Base-by-base conservation (phyloP, 2,888 invertebrate genomes). In the Cylloceria caligata region DNA sequence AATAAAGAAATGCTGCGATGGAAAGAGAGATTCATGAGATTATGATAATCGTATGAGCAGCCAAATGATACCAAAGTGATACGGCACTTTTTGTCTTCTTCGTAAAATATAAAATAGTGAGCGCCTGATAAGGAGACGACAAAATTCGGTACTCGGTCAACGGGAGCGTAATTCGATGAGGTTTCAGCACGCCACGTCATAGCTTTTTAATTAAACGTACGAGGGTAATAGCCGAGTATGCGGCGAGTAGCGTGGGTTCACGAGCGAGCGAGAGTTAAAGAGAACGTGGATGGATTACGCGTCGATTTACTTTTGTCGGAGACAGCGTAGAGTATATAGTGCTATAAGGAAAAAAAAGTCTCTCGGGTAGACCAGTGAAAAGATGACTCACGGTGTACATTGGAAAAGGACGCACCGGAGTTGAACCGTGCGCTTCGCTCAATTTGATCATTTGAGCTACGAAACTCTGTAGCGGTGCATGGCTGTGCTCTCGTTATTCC, bases 171-270 rank as follows among this genome's bases (percentile, higher is more conserved):
- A 73, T 77, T 57, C 57, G 69, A 73, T 77, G 67, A 68, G 27
- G 21, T 69, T 45, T 34, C 45, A n/a, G 0, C 30, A 42, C 47
- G 42, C 55, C 34, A 73, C 30, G 52, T 52, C 55, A 64, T 64
- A 77, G 45, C 77, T 68, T 77, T 81, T 73, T 81, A 81, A 81
- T 81, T 81, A 77, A 81, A 78, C 55, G 68, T 69, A 81, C 77
- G 64, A 69, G 73, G 67, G 64, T 57, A 69, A 73, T 57, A 77
- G 57, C 65, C 60, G 34, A 39, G 42, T 45, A 34, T 45, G 64
- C 36, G 55, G 68, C 80, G 67, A 62, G 68, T 52, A 47, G 73
- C 47, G 71, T 42, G 55, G 30, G 55, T 6, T 13, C 27, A 27
- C 55, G 42, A 30, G 30, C 73, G 39, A 62, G 30, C 55, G 45